Base-by-base conservation (phyloP, 1,140 invertebrate genomes). In the Triops longicaudatus region DNA sequence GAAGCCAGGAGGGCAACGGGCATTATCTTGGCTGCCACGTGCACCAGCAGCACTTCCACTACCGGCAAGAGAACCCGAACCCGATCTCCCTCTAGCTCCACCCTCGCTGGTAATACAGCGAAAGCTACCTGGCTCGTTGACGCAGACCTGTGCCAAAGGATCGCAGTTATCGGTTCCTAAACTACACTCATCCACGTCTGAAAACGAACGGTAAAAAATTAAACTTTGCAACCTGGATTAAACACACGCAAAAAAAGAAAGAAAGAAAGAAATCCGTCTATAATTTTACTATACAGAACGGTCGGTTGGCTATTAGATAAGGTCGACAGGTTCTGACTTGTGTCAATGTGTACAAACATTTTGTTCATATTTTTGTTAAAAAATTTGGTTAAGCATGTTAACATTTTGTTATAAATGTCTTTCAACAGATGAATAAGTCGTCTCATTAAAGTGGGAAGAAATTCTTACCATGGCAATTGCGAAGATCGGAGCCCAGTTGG, bases 1-100 rank as follows among this genome's bases (percentile, higher is more conserved):
- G 80, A 89, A 92, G 14, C 91, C 91, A 28, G 82, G 71, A 1
- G 90, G 90, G 81, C 91, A 92, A 76, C 72, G 7, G 74, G 72
- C 26, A 72, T 77, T 4, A 26, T 77, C 76, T 14, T 73, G 73
- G 37, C 17, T 73, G 14, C 27, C 27, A 31, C 7, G 27, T 74
- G 73, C 41, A 6, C 31, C 14, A 50, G 37, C 17, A n/a, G 7
- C 31, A 63, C 17, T 63, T 63, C 50, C 50, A 17, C 50, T 63
- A n/a, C 17, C 14, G 22, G 50, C 50, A 63, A 37, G 31, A 7
- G n/a, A 17, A 17, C 50, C 50, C 14, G 50, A 63, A 17, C 10
- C 17, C 14, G 50, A 63, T 63, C 50, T 28, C 17, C 78, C 42
- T 78, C 77, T 75, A 74, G 77, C 76, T 37, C 50, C 76, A 14